A percentile compares a stretch with the other conserved stretches of the same genome.
Conservation (phyloP, 2,888 invertebrate species). For the Mythimna albipuncta region DNA sequence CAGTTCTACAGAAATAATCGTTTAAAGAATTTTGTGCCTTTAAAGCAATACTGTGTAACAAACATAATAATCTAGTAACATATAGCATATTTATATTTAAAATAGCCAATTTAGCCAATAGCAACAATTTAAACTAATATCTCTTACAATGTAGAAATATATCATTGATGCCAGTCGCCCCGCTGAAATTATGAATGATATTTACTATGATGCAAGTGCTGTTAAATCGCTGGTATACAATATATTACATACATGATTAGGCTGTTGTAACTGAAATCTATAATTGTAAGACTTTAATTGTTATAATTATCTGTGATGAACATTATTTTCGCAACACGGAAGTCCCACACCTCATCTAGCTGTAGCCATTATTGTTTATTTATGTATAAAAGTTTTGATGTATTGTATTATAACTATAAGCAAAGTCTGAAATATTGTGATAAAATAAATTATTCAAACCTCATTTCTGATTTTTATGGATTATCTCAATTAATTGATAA, state of each 20-base stretch:
- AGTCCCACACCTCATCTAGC: constrained; percentile 68
- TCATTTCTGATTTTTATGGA: constrained; percentile 68
- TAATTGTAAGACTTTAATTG: constrained; percentile 61
- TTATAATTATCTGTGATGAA: constrained; percentile 78
- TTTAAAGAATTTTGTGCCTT: constrained; percentile 38
- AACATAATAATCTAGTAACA: constrained; percentile 39
- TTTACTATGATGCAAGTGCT: constrained; percentile 38
- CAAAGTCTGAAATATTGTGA: constrained; percentile 83
- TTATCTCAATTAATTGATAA: constrained; percentile 55
- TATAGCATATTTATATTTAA: constrained; percentile 41
- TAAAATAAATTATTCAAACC: constrained; percentile 80
- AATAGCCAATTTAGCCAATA: constrained; percentile 53
- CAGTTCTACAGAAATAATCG: constrained; percentile 16
- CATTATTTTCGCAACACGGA: constrained; percentile 66
- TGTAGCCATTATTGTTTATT: constrained; percentile 71
- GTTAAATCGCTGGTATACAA: constrained; percentile 46
- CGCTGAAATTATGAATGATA: constrained; percentile 58
- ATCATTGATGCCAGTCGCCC: constrained; percentile 23
- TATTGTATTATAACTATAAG: constrained; percentile 72
- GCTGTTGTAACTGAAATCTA: constrained; percentile 62
- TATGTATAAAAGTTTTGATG: constrained; percentile 72
- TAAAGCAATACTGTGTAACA: constrained; percentile 39
- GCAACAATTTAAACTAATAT: constrained; percentile 40
- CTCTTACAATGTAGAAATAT: constrained; percentile 24
- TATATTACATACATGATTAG: constrained; percentile 42